A percentile compares a stretch with the other conserved stretches of the same genome.
phyloP scores from a whole-genome alignment of 2,888 invertebrate species.

The Slavum lentiscoides region DNA sequence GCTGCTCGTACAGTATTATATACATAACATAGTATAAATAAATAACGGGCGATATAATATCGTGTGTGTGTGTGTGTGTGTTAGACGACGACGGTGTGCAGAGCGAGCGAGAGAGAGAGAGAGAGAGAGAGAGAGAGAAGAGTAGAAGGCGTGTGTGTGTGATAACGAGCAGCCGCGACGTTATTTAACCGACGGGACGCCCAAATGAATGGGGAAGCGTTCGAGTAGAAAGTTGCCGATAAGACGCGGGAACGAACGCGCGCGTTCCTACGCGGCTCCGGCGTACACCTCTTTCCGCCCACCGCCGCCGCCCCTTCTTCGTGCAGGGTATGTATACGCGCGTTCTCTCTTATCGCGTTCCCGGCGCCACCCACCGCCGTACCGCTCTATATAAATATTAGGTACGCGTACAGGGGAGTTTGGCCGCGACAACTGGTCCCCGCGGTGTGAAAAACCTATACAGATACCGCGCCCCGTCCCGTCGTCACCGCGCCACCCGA shows the following conservation, averaged over 20 bases:
- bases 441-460: constrained; percentile 17
- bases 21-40: too few species aligned
- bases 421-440: constrained; percentile 48
- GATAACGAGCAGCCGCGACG: constrained; percentile 48
- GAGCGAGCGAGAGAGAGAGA: too few species aligned
- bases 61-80: not conserved
- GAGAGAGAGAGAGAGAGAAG: not conserved
- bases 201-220: constrained; percentile 49
- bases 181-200: constrained; percentile 45
- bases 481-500: not conserved
- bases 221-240: constrained; percentile 53
- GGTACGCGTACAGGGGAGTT: not conserved
- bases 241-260: constrained; percentile 50
- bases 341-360: constrained; percentile 42
- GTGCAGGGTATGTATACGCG: too few species aligned
- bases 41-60: constrained; percentile 1
- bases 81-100: not conserved
- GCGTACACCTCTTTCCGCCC: constrained; percentile 18
- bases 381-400: not conserved
- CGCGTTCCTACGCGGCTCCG: not conserved
- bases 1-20: not conserved
- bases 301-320: not conserved
- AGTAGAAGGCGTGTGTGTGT: constrained; percentile 25
- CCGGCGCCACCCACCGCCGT: not conserved
- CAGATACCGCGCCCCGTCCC: not conserved